Evolutionary conservation across 2,797 vertebrate genomes (phyloP), one percentile per base, ranked within the genome.

Genomic region (Poecilia wingei): DNA sequence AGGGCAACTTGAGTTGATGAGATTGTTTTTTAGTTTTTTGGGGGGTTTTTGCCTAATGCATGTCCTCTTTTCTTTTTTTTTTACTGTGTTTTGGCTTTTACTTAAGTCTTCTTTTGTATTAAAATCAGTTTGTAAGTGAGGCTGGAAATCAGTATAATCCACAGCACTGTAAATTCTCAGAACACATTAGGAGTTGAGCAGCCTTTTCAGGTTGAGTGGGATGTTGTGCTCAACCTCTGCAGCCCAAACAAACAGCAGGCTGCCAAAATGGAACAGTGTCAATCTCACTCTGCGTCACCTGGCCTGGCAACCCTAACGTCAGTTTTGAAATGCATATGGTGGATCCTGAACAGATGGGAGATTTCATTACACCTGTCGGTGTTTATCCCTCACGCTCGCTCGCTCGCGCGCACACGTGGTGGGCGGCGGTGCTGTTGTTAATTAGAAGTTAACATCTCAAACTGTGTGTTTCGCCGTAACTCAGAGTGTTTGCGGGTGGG

Each of bases 381-480:
- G 76, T 91, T 86, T 76, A 72, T 84, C 69, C 79, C 77, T 82
- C 76, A 73, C 82, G 82, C 76, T 31, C 31, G 31, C 31, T 53
- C 76, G 20, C 6, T 43, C 43, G 47, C 71, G 59, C 61, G 51
- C 84, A 79, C 59, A 83, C 39, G 53, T 46, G 25, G 71, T 45
- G 87, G 82, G 90, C 31, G 72, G 87, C 22, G 12, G 74, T 66
- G 76, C 84, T 91, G 81, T 80, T 59, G 78, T 88, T 93, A 93
- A 93, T 92, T 90, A 91, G 86, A 89, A 84, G 84, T 80, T 82
- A 92, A 86, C 84, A 81, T 84, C 84, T 86, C 86, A 88, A 82
- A 88, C 79, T 87, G 79, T 14, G 28, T 88, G 89, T 86, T 89
- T 78, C 77, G 72, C 78, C 74, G 75, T 70, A 75, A 20, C 73